A percentile compares a stretch with the other conserved stretches of the same genome.
Evolutionary conservation across 2,113 vertebrate species (phyloP).

Genomic region (Galemys pyrenaicus): DNA sequence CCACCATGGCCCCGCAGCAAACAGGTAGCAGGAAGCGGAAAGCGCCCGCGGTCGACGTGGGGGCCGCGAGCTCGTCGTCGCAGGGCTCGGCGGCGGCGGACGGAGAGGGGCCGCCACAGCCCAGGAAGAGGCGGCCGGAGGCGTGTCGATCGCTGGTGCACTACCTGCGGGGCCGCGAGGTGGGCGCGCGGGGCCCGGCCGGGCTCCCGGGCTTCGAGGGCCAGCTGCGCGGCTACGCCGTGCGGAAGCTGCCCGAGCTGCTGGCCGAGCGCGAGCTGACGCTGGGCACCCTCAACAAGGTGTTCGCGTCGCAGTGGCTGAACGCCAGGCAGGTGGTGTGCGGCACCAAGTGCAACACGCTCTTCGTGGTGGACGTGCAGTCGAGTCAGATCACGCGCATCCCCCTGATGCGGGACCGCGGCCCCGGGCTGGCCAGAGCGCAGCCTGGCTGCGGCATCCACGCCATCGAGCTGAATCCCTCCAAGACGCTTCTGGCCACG

Average conservation of each 20-base stretch:
- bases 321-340: constrained; percentile 74
- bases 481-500: constrained; percentile 68
- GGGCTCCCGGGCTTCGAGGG: neutral
- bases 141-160: constrained; percentile 6
- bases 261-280: constrained; percentile 46
- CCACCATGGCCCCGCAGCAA: constrained; percentile 53
- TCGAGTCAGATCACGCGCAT: constrained; percentile 25
- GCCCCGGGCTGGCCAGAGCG: neutral
- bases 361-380: constrained; percentile 67
- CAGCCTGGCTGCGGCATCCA: constrained; percentile 56
- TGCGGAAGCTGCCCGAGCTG: constrained; percentile 29
- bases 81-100: neutral
- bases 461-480: constrained; percentile 71
- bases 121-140: neutral
- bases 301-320: constrained; percentile 76
- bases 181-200: neutral
- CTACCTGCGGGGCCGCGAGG: constrained; percentile 52
- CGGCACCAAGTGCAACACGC: constrained; percentile 76
- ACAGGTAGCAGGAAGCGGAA: constrained; percentile 73
- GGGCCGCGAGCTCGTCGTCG: neutral
- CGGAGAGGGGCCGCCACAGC: neutral
- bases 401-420: constrained; percentile 37
- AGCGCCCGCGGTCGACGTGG: neutral
- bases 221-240: neutral
- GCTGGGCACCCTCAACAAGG: constrained; percentile 71